phyloP scores from a whole-genome alignment of 2,888 invertebrate species.

The Venusia cambrica region DNA sequence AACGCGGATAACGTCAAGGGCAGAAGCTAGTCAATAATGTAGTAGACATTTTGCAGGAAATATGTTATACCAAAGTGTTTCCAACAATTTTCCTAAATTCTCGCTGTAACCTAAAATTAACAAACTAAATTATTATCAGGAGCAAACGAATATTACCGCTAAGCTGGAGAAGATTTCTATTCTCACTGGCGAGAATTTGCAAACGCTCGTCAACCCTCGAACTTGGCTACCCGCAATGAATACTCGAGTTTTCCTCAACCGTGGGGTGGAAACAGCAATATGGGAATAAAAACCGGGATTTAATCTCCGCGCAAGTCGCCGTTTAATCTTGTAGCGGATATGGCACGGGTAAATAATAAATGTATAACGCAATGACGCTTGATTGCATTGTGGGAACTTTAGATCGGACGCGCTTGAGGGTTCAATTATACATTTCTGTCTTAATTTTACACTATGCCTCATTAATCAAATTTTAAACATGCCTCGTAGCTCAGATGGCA shows the following conservation, averaged over 20 bases:
- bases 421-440: conserved; percentile 2
- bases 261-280: conserved; percentile 70
- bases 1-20: too few species aligned
- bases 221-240: conserved; percentile 72
- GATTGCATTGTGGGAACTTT: conserved; percentile 54
- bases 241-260: conserved; percentile 73
- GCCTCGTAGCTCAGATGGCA: too few species aligned
- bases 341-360: conserved; percentile 74
- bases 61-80: too few species aligned
- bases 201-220: conserved; percentile 25
- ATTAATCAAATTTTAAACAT: too few species aligned
- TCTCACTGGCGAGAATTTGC: conserved; percentile 6
- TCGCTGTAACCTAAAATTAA: too few species aligned
- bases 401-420: conserved; percentile 17
- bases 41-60: too few species aligned
- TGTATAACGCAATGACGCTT: conserved; percentile 66
- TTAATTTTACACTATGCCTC: conserved; percentile 30
- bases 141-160: conserved; percentile 1
- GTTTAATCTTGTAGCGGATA: conserved; percentile 76
- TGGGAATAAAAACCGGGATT: conserved; percentile 77
- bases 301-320: conserved; percentile 74
- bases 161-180: conserved; percentile 9
- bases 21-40: too few species aligned
- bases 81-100: too few species aligned
- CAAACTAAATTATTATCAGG: neutral